These are phyloP conservation scores for Calypte anna DNA, from an alignment of 2,113 vertebrate genomes.

Conservation along the genomic window DNA sequence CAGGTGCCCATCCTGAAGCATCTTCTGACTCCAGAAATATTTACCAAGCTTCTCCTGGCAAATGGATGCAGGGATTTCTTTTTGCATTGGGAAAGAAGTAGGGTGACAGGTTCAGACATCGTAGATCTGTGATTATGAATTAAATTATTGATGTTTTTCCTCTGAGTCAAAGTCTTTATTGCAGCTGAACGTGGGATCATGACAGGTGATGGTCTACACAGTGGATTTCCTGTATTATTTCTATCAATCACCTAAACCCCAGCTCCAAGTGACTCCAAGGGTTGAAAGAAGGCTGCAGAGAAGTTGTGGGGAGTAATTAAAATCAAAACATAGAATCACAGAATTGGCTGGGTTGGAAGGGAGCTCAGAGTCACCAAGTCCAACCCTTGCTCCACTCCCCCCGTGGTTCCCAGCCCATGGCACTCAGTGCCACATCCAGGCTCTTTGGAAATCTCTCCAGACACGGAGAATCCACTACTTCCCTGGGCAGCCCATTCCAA, in stretches of 20 bases:
- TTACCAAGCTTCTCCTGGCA: neutral
- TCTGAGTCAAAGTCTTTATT: neutral
- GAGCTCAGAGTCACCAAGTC: no score
- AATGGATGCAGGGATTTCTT: neutral
- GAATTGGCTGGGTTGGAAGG: no score
- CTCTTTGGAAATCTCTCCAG: no score
- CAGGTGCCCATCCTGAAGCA: neutral
- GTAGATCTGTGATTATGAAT: neutral
- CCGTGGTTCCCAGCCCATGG: no score
- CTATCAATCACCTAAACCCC: neutral
- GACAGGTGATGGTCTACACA: neutral
- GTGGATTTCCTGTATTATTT: constrained; percentile 16
- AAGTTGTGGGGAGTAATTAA: neutral
- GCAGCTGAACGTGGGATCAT: neutral
- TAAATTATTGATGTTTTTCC: constrained; percentile 7
- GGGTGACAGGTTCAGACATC: neutral
- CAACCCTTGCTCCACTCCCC: no score
- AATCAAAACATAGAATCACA: neutral
- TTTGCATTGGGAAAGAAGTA: neutral
- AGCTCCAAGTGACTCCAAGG: neutral
- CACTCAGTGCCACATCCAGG: no score
- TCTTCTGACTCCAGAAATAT: neutral
- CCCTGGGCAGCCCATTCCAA: no score
- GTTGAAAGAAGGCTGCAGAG: neutral
- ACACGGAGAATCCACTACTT: no score